Conservation (phyloP, 2,797 vertebrate species). For the Phylloscopus collybita region DNA sequence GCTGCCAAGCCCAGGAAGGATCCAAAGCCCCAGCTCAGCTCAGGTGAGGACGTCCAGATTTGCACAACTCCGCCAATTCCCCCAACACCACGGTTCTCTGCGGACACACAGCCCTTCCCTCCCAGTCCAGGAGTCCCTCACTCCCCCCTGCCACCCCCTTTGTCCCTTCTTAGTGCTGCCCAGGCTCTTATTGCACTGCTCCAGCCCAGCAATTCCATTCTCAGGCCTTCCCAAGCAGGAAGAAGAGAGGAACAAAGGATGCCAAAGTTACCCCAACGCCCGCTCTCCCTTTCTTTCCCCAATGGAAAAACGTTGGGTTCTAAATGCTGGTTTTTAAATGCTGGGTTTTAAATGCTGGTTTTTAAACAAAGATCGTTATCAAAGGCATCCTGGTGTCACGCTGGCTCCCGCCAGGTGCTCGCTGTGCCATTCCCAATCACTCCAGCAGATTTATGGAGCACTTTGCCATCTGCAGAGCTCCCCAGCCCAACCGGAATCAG, state of each 20-base stretch:
- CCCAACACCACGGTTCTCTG: background rate
- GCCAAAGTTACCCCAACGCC: accelerated
- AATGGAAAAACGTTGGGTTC: background rate
- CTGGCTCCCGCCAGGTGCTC: background rate
- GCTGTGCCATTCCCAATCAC: background rate
- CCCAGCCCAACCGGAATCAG: background rate
- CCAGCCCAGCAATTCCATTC: background rate
- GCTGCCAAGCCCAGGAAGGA: background rate
- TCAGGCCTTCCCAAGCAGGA: background rate
- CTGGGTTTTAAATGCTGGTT: too few species aligned
- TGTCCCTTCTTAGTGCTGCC: background rate
- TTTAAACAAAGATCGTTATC: background rate
- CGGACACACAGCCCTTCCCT: background rate
- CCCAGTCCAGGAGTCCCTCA: background rate
- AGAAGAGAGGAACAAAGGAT: background rate
- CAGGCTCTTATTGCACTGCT: background rate
- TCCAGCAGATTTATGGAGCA: background rate
- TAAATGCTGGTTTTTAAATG: too few species aligned
- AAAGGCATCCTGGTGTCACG: background rate
- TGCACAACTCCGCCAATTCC: background rate
- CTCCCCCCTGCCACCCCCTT: background rate
- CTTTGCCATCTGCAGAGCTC: background rate
- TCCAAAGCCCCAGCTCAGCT: background rate
- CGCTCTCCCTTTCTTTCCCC: background rate
- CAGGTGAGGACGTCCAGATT: background rate